Evolutionary conservation across 2,888 invertebrate genomes (phyloP).

Genomic region (Agrilus biguttatus): DNA sequence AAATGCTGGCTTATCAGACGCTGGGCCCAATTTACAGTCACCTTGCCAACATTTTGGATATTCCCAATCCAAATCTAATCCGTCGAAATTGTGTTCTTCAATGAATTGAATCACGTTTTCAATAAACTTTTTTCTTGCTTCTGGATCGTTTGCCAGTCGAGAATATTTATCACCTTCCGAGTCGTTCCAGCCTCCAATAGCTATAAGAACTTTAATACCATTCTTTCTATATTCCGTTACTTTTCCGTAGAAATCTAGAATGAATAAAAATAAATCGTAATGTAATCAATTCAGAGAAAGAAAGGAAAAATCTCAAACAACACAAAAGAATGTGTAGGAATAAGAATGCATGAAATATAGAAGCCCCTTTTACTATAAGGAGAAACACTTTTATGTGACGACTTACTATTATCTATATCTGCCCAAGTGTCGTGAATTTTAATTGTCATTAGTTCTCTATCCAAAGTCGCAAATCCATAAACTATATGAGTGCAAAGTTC

Average conservation of each 20-base stretch:
- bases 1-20: slow-evolving; percentile 68
- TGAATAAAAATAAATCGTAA: slow-evolving; percentile 1
- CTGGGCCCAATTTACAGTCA: slow-evolving; percentile 72
- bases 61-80: slow-evolving; percentile 88
- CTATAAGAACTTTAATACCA: slow-evolving; percentile 69
- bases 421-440: slow-evolving; percentile 82
- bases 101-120: slow-evolving; percentile 64
- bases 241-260: slow-evolving; percentile 71
- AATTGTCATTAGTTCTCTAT: slow-evolving; percentile 57
- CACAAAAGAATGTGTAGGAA: no score
- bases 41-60: slow-evolving; percentile 90
- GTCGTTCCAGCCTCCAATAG: slow-evolving; percentile 92
- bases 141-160: slow-evolving; percentile 57
- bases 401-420: slow-evolving; percentile 73
- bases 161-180: slow-evolving; percentile 84
- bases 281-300: not conserved
- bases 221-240: slow-evolving; percentile 58
- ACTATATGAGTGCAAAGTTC: slow-evolving; percentile 82
- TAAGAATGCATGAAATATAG: no score
- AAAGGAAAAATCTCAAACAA: no score
- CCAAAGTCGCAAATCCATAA: slow-evolving; percentile 82
- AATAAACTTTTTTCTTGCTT: slow-evolving; percentile 58
- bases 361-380: no score
- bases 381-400: not conserved
- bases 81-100: slow-evolving; percentile 70